Evolutionary conservation across 35 echinoderm and acorn worm genomes (phyloP).

Genomic region (Eucidaris tribuloides): DNA sequence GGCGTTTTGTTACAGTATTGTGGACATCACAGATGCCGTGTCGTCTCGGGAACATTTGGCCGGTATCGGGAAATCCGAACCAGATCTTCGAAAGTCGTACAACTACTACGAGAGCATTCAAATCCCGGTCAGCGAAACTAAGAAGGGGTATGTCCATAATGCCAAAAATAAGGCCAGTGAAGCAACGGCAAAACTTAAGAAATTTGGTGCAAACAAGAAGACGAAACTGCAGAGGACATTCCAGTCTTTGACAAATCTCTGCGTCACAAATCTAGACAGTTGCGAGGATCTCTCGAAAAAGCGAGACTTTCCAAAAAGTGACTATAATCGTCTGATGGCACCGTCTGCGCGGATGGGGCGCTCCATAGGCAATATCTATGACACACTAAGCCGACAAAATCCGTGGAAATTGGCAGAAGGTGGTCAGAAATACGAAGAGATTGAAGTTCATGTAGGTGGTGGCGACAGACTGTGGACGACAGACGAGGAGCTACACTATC

Average conservation of each 20-base stretch:
- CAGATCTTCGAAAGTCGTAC: background rate
- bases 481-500: background rate
- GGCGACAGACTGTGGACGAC: background rate
- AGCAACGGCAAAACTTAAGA: background rate
- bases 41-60: background rate
- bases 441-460: background rate
- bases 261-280: slow-evolving; percentile 21
- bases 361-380: slow-evolving; percentile 14
- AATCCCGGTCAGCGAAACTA: background rate
- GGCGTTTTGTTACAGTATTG: slow-evolving; percentile 6
- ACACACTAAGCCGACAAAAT: slow-evolving; percentile 17
- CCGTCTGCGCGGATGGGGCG: background rate
- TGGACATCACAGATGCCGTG: slow-evolving; percentile 3
- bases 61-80: background rate
- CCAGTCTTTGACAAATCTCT: slow-evolving; percentile 23
- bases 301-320: background rate
- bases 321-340: slow-evolving; percentile 9
- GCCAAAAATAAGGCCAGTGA: slow-evolving; percentile 21
- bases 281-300: slow-evolving; percentile 14
- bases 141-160: background rate
- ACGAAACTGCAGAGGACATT: slow-evolving; percentile 24
- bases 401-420: slow-evolving; percentile 7
- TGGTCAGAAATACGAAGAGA: slow-evolving; percentile 18
- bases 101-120: slow-evolving; percentile 31
- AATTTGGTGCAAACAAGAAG: slow-evolving; percentile 25